Evolutionary conservation across 2,797 vertebrate genomes (phyloP), one percentile per base, ranked within the genome.

Genomic region (Pangasius sanitwongsei): DNA sequence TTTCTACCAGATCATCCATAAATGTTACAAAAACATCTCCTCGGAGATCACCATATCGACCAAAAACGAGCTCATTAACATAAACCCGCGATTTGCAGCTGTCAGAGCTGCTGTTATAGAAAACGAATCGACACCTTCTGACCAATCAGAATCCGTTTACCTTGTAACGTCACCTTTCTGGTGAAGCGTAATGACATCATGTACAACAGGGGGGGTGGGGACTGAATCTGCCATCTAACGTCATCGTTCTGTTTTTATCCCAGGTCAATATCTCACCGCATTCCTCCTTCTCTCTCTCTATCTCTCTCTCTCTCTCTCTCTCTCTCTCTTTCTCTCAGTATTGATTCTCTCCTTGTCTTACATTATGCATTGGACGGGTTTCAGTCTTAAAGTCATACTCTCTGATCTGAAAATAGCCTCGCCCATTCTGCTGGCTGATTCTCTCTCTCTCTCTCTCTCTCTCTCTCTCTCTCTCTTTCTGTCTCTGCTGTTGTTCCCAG

Each of bases 301-400:
- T 48, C 59, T 65, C 53, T 37, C 44, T 67, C 63, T 69, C 41
- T 48, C 59, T 65, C 53, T 37, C 53, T 8, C 80, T 85, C n/a
- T 61, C 6, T 87, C 28, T 61, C 28, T 67, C 13, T 89, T 48
- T 70, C 8, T 85, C 88, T 90, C 88, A 50, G 37, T 90, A 93
- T 93, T 86, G 93, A 93, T 93, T 92, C 89, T 89, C 89, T 91
- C 86, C 91, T 93, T 91, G 86, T 90, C 85, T 93, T 93, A 91
- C 92, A 90, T 91, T 75, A 85, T 88, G 70, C 70, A 80, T 78
- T 70, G 37, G 77, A 85, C 34, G 83, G 18, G 78, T 53, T 72
- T 89, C 3, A 7, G 85, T 87, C 31, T 90, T 89, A 87, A 82
- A 44, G 28, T 59, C 50, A 61, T 31, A 72, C 6, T 2, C 28